Evolutionary conservation across 2,113 vertebrate species (phyloP).

Genomic region (Abramis brama): DNA sequence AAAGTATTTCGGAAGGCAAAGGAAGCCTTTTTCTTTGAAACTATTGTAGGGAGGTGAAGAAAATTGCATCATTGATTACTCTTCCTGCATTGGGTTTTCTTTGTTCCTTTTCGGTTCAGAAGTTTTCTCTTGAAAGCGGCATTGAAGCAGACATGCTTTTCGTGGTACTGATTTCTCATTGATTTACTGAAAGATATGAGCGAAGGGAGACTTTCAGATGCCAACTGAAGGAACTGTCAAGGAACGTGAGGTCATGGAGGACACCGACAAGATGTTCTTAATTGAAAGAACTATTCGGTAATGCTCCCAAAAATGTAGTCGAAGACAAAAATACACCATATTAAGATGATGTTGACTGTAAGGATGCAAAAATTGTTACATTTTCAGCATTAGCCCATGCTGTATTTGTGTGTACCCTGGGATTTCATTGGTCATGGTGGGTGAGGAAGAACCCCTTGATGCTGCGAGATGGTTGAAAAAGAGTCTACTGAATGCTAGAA

Average conservation of each 20-base stretch:
- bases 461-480: slow-evolving; percentile 18
- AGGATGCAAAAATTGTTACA: slow-evolving; percentile 62
- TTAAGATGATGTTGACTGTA: slow-evolving; percentile 63
- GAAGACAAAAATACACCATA: slow-evolving; percentile 34
- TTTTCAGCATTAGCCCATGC: slow-evolving; percentile 37
- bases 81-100: slow-evolving; percentile 76
- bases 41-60: slow-evolving; percentile 73
- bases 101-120: slow-evolving; percentile 67
- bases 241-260: slow-evolving; percentile 25
- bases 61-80: slow-evolving; percentile 71
- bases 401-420: slow-evolving; percentile 31
- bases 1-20: slow-evolving; percentile 71
- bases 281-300: slow-evolving; percentile 38
- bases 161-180: slow-evolving; percentile 69
- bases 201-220: slow-evolving; percentile 57
- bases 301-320: slow-evolving; percentile 52
- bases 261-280: slow-evolving; percentile 14
- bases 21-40: slow-evolving; percentile 77
- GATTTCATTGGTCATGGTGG: slow-evolving; percentile 34
- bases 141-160: slow-evolving; percentile 75
- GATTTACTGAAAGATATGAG: slow-evolving; percentile 62
- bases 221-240: slow-evolving; percentile 40
- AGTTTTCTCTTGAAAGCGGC: slow-evolving; percentile 72
- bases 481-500: slow-evolving; percentile 14
- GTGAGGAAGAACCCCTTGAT: slow-evolving; percentile 27